Percentiles rank a stretch among this genome's conserved stretches.
These are phyloP conservation scores for Anguilla obscura DNA, from an alignment of 2,797 vertebrate species.

Conservation along the genomic window DNA sequence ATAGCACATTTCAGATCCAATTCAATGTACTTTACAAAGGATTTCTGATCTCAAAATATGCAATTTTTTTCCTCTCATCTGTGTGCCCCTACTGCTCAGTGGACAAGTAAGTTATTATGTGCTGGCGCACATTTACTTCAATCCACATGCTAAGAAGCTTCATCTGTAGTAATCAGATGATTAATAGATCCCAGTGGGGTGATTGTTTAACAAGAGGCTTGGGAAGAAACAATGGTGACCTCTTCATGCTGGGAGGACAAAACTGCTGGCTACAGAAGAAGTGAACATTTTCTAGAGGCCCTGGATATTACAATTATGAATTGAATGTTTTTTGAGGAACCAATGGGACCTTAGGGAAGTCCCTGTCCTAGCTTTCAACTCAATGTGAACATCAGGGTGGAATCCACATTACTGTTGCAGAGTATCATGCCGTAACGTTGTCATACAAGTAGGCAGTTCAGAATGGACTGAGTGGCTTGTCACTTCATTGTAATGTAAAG, in stretches of 20 bases:
- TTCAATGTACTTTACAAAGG: not conserved
- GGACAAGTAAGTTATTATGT: not conserved
- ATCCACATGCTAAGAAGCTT: conserved; percentile 1
- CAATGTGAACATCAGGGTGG: not conserved
- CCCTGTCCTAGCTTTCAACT: not conserved
- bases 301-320: not conserved
- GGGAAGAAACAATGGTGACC: conserved; percentile 3
- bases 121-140: conserved; percentile 1
- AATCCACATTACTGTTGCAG: not conserved
- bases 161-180: not conserved
- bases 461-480: not conserved
- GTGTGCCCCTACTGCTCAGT: not conserved
- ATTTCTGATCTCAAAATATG: not conserved
- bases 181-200: not conserved
- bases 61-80: not conserved
- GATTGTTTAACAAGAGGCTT: conserved; percentile 2
- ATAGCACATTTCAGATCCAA: too few species aligned
- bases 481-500: not conserved
- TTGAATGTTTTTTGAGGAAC: not conserved
- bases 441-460: not conserved
- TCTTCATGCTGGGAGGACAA: conserved; percentile 3
- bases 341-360: not conserved
- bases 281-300: conserved; percentile 2
- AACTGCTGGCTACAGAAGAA: not conserved
- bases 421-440: not conserved